phyloP scores from a whole-genome alignment of 2,113 vertebrate genomes.

The Tragelaphus strepsiceros region DNA sequence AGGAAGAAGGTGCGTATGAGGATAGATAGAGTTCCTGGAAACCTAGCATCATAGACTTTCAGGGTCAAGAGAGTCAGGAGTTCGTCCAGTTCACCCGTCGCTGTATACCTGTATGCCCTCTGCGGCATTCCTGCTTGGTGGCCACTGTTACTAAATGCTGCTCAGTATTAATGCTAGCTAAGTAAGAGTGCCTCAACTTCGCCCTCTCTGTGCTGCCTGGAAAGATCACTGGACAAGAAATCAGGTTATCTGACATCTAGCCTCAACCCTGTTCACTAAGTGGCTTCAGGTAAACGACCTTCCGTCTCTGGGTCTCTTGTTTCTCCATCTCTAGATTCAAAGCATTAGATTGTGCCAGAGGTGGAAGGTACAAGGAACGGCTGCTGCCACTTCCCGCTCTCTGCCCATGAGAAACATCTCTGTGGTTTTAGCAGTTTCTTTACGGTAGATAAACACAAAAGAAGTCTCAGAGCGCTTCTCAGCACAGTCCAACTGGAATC shows the following conservation, averaged over 20 bases:
- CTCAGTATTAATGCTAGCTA: background rate
- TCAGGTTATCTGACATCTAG: background rate
- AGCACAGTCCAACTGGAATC: background rate
- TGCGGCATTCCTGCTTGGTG: background rate
- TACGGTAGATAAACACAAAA: background rate
- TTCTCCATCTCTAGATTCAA: background rate
- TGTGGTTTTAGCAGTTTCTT: background rate
- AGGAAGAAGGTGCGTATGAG: background rate
- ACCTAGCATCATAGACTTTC: background rate
- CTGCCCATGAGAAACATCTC: background rate
- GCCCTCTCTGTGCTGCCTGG: background rate
- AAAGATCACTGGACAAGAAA: background rate
- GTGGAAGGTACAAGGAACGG: background rate
- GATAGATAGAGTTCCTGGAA: slow-evolving; percentile 55
- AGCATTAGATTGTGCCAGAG: background rate
- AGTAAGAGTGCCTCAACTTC: background rate
- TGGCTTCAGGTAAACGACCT: background rate
- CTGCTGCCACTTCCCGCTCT: background rate
- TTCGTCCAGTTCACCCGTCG: background rate
- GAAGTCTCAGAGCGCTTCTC: background rate
- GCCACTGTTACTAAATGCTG: background rate
- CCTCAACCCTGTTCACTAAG: background rate
- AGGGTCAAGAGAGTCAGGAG: background rate
- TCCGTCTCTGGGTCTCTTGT: background rate
- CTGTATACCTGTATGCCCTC: background rate